These are phyloP conservation scores for Nixonia krombeini DNA, from an alignment of 1,140 invertebrate species.

Conservation along the genomic window DNA sequence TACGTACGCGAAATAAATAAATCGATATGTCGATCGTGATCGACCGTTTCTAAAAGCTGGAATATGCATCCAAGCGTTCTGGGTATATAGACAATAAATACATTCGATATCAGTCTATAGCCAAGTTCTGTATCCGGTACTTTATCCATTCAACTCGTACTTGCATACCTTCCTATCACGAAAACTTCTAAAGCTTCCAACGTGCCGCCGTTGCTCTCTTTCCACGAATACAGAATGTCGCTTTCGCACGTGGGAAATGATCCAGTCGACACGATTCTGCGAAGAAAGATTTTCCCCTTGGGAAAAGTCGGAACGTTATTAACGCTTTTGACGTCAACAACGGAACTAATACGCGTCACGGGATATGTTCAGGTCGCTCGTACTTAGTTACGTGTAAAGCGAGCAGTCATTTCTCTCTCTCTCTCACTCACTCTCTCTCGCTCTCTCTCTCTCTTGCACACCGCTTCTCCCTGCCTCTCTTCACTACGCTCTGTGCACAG, in stretches of 20 bases:
- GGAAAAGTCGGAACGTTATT: conserved; percentile 23
- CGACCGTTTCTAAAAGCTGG: conserved; percentile 28
- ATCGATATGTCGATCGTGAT: conserved; percentile 32
- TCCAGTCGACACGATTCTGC: not conserved
- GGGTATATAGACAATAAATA: conserved; percentile 39
- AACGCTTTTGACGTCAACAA: conserved; percentile 38
- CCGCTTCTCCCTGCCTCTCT: too few species aligned
- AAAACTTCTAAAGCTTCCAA: conserved; percentile 17
- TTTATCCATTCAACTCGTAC: too few species aligned
- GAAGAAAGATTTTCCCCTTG: conserved; percentile 23
- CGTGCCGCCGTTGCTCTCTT: conserved; percentile 5
- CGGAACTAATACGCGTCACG: conserved; percentile 28
- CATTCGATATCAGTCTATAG: conserved; percentile 50
- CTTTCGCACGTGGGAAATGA: too few species aligned
- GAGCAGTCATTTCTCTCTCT: conserved; percentile 44
- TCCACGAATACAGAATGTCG: too few species aligned
- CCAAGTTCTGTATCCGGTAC: conserved; percentile 28
- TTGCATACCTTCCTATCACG: conserved; percentile 26
- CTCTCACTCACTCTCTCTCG: conserved; percentile 30
- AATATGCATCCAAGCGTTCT: conserved; percentile 19
- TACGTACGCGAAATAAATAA: conserved; percentile 66
- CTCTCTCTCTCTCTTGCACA: too few species aligned
- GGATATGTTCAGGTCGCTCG: conserved; percentile 24
- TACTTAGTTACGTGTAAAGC: conserved; percentile 38
- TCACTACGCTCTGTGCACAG: conserved; percentile 6